phyloP scores from a whole-genome alignment of 2,113 vertebrate species.

The Murina feae region DNA sequence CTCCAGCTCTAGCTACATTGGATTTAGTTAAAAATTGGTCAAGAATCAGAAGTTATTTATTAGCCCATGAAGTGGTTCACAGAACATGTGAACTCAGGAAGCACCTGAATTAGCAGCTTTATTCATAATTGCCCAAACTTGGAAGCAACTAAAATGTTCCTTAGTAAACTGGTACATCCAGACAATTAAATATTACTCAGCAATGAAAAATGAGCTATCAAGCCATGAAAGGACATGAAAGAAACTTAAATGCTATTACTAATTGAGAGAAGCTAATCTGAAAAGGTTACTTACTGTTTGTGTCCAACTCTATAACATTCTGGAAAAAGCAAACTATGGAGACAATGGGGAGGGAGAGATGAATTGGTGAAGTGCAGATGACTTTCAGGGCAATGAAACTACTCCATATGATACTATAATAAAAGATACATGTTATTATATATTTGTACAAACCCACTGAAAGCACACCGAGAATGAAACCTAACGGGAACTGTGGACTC shows the following conservation, averaged over 20 bases:
- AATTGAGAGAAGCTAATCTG: not conserved
- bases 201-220: not conserved
- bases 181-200: not conserved
- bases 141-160: not conserved
- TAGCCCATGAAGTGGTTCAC: not conserved
- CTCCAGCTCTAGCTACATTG: not conserved
- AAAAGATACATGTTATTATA: not conserved
- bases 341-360: not conserved
- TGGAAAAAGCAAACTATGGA: not conserved
- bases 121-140: not conserved
- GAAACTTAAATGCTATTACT: not conserved
- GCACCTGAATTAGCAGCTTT: not conserved
- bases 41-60: not conserved
- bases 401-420: not conserved
- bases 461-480: not conserved
- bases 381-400: not conserved
- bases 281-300: not conserved
- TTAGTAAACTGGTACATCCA: not conserved
- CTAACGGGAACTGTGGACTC: not conserved
- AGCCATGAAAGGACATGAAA: not conserved
- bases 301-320: not conserved
- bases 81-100: not conserved
- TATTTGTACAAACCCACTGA: not conserved
- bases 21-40: not conserved
- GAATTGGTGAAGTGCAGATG: not conserved